phyloP scores from a whole-genome alignment of 2,888 invertebrate genomes.

The Acleris cristana region DNA sequence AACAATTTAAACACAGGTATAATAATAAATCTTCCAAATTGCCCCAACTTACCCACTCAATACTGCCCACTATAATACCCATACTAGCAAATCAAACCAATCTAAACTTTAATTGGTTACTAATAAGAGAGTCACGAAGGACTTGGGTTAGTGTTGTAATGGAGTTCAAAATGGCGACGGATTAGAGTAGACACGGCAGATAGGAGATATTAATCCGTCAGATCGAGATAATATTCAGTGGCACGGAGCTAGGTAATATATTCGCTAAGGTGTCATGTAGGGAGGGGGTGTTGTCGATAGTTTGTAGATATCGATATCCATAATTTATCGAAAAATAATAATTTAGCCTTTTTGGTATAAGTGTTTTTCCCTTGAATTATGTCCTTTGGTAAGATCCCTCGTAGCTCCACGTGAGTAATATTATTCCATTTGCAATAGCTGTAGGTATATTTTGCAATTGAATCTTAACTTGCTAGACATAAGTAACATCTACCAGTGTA shows the following conservation, averaged over 20 bases:
- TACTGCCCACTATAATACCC: conserved; percentile 49
- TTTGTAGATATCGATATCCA: conserved; percentile 40
- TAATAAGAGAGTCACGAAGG: conserved; percentile 42
- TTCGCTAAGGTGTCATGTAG: conserved; percentile 72
- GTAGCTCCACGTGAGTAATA: too few species aligned
- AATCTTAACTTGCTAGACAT: too few species aligned
- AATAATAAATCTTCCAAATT: conserved; percentile 74
- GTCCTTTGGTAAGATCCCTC: too few species aligned
- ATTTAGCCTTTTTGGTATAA: too few species aligned
- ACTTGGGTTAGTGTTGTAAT: conserved; percentile 48
- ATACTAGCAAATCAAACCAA: conserved; percentile 35
- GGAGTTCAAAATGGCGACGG: conserved; percentile 63
- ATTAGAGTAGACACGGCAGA: conserved; percentile 62
- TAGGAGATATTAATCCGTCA: conserved; percentile 78
- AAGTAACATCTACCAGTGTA: too few species aligned
- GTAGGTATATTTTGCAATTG: too few species aligned
- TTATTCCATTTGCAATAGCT: too few species aligned
- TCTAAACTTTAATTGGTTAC: conserved; percentile 39
- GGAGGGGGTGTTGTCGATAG: conserved; percentile 38
- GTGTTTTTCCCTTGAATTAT: too few species aligned
- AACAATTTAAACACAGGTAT: conserved; percentile 77
- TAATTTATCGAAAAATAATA: conserved; percentile 1
- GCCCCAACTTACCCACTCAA: conserved; percentile 60
- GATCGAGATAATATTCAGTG: conserved; percentile 81
- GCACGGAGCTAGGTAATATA: conserved; percentile 76